These are phyloP conservation scores for western clawed frog (Xenopus tropicalis) DNA, from an alignment of 2,113 vertebrate species.

Conservation along the genomic window DNA sequence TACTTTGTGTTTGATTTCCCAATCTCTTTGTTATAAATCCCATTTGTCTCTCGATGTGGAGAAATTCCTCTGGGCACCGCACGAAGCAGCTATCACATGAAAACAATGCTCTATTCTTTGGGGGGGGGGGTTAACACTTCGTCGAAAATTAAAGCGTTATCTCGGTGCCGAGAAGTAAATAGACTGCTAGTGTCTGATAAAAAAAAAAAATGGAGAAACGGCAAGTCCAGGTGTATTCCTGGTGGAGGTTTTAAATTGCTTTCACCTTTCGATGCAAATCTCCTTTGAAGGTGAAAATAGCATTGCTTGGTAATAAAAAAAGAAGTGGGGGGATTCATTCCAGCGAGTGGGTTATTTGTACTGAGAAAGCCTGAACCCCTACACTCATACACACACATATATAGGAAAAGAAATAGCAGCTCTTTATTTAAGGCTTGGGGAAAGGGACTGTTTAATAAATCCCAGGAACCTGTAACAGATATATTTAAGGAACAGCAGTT, in stretches of 20 bases:
- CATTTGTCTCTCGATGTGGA: conserved; percentile 46
- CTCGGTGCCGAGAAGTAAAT: conserved; percentile 53
- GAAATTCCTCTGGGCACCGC: conserved; percentile 46
- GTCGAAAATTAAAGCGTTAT: conserved; percentile 58
- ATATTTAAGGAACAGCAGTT: conserved; percentile 27
- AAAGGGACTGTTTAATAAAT: conserved; percentile 35
- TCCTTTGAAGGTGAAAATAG: conserved; percentile 59
- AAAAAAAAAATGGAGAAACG: conserved; percentile 60
- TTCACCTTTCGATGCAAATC: conserved; percentile 62
- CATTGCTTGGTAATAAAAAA: conserved; percentile 49
- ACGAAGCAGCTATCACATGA: conserved; percentile 48
- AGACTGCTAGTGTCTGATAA: conserved; percentile 54
- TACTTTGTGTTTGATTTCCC: conserved; percentile 45
- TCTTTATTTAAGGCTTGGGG: conserved; percentile 45
- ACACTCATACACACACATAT: too few relatives aligned
- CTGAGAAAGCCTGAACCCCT: too few relatives aligned
- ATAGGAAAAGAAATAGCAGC: conserved; percentile 49
- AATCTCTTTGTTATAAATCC: conserved; percentile 49
- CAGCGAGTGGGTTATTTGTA: too few relatives aligned
- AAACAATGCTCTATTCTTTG: conserved; percentile 50
- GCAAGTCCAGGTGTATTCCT: conserved; percentile 57
- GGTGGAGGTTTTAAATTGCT: conserved; percentile 59
- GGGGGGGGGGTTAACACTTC: conserved; percentile 45
- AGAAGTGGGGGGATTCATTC: too few relatives aligned
- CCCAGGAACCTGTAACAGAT: conserved; percentile 28